These are phyloP conservation scores for Syngnathus floridae DNA, from an alignment of 2,113 vertebrate species.

Conservation along the genomic window DNA sequence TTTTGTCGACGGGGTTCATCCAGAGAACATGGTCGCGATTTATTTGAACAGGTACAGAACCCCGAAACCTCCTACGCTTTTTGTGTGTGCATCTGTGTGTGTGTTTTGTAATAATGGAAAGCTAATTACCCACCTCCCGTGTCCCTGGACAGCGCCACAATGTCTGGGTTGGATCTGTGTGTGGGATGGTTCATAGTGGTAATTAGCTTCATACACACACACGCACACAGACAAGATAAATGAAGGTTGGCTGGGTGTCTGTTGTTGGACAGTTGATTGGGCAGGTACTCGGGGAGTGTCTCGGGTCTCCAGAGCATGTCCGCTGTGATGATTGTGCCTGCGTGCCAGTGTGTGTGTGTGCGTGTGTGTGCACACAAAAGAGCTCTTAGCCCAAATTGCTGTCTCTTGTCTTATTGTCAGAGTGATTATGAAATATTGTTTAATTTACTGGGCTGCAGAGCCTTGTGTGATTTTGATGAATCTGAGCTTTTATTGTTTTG, in stretches of 20 bases:
- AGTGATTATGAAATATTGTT: constrained; percentile 91
- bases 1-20: background rate
- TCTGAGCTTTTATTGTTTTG: constrained; percentile 78
- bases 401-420: constrained; percentile 74
- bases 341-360: constrained; percentile 58
- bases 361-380: constrained; percentile 66
- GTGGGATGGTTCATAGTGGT: constrained; percentile 67
- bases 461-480: constrained; percentile 81
- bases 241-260: constrained; percentile 87
- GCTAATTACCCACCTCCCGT: constrained; percentile 80
- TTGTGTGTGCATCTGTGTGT: constrained; percentile 25
- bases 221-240: constrained; percentile 87
- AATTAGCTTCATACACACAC: constrained; percentile 70
- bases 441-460: constrained; percentile 78
- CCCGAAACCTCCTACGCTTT: constrained; percentile 27
- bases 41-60: constrained; percentile 33
- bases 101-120: constrained; percentile 74
- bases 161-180: constrained; percentile 85
- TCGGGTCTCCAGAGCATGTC: constrained; percentile 88
- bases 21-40: background rate
- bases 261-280: constrained; percentile 82
- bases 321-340: constrained; percentile 85
- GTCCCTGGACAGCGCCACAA: constrained; percentile 76
- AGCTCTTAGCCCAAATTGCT: constrained; percentile 83
- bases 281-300: constrained; percentile 77